Conservation (phyloP, 2,113 vertebrate genomes). For the Cisticola juncidis region DNA sequence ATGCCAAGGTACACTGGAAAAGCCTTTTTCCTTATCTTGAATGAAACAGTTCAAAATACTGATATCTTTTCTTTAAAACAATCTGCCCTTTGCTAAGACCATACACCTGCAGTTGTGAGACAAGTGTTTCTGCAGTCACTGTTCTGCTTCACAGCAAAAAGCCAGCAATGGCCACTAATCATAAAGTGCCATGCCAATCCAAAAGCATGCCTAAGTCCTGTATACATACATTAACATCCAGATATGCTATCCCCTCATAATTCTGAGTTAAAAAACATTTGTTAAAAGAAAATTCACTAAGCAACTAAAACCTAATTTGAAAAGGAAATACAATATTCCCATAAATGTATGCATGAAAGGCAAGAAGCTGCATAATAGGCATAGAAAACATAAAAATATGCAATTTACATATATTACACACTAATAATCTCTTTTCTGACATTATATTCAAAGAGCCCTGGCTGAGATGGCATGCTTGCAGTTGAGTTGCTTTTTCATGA, state of each 20-base stretch:
- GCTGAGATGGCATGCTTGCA: slow-evolving; percentile 23
- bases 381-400: slow-evolving; percentile 72
- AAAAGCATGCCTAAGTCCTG: background rate
- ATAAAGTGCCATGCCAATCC: background rate
- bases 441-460: slow-evolving; percentile 58
- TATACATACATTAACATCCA: slow-evolving; percentile 6
- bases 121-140: background rate
- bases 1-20: slow-evolving; percentile 15
- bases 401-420: slow-evolving; percentile 81
- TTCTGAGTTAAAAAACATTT: slow-evolving; percentile 61
- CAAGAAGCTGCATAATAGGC: slow-evolving; percentile 66
- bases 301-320: slow-evolving; percentile 69
- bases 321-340: slow-evolving; percentile 64
- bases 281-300: slow-evolving; percentile 59
- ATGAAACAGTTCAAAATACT: slow-evolving; percentile 39
- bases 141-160: background rate
- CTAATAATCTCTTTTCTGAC: slow-evolving; percentile 72
- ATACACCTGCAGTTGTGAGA: background rate
- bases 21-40: slow-evolving; percentile 9
- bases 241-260: slow-evolving; percentile 29
- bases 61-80: background rate
- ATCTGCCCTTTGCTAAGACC: background rate
- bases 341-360: slow-evolving; percentile 69
- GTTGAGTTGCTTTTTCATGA: slow-evolving; percentile 39
- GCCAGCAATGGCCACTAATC: background rate